These are phyloP conservation scores for Heterodera carotae DNA, from an alignment of 1,140 invertebrate genomes.

Conservation along the genomic window DNA sequence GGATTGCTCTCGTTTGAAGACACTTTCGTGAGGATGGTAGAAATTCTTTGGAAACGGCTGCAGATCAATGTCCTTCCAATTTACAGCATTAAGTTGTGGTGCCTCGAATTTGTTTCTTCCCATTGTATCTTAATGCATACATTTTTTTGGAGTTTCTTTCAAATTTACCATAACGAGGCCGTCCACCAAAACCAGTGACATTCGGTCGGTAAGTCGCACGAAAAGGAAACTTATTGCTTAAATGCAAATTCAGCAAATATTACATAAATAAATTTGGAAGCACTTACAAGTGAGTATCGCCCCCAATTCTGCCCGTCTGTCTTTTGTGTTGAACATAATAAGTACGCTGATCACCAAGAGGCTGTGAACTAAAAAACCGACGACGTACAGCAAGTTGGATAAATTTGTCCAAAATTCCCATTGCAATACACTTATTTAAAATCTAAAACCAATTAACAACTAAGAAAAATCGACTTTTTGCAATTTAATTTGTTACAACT, in stretches of 20 bases:
- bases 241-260: not conserved
- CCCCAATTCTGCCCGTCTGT: not conserved
- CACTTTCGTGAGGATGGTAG: conserved; percentile 51
- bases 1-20: conserved; percentile 44
- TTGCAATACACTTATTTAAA: too few relatives aligned
- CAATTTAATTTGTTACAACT: too few relatives aligned
- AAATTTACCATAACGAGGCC: not conserved
- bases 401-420: too few relatives aligned
- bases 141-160: not conserved
- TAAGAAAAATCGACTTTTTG: too few relatives aligned
- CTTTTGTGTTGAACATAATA: not conserved
- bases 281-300: not conserved
- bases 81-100: conserved; percentile 33
- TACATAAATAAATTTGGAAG: not conserved
- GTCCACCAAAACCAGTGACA: conserved; percentile 13
- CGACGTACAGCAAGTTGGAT: conserved; percentile 1
- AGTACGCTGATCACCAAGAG: not conserved
- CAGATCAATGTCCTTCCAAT: conserved; percentile 48
- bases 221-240: not conserved
- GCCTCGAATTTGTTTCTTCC: not conserved
- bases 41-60: conserved; percentile 53
- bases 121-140: not conserved
- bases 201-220: not conserved
- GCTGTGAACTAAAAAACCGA: not conserved
- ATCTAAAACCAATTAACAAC: too few relatives aligned